Evolutionary conservation across 2,888 invertebrate species (phyloP).

Genomic region (Tenthredo scrophulariae): DNA sequence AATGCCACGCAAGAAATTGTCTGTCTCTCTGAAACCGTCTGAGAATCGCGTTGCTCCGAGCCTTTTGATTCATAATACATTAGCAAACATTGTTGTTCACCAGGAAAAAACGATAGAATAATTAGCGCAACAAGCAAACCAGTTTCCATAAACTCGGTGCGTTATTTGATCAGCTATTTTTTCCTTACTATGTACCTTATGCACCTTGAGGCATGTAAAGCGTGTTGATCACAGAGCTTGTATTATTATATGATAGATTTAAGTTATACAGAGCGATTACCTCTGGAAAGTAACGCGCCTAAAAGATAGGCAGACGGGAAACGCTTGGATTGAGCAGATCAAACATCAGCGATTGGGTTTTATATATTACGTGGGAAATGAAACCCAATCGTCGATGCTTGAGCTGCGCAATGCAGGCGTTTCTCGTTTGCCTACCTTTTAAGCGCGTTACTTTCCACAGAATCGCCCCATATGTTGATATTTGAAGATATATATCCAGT

Average conservation of each 20-base stretch:
- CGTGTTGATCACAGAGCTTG: not conserved
- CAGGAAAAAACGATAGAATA: not conserved
- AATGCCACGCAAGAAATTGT: not conserved
- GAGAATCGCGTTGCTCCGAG: not conserved
- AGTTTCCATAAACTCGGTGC: not conserved
- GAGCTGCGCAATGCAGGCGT: too few species aligned
- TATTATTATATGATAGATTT: conserved; percentile 7
- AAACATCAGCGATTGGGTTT: too few species aligned
- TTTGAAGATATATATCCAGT: not conserved
- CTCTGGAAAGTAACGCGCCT: too few species aligned
- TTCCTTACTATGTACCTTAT: not conserved
- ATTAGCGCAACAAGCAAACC: not conserved
- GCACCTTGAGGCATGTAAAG: not conserved
- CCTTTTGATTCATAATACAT: not conserved
- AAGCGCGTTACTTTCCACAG: too few species aligned
- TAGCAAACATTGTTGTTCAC: not conserved
- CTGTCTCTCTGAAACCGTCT: not conserved
- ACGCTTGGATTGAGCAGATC: too few species aligned
- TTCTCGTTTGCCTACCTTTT: too few species aligned
- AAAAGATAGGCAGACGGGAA: too few species aligned
- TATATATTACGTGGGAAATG: too few species aligned
- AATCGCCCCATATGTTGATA: conserved; percentile 4
- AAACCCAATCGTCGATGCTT: too few species aligned
- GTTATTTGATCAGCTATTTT: not conserved
- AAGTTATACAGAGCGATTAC: too few species aligned